Evolutionary conservation across 30 jellyfish, hydroid and myxozoan species (phyloP).

Genomic region (Mastigias papua): DNA sequence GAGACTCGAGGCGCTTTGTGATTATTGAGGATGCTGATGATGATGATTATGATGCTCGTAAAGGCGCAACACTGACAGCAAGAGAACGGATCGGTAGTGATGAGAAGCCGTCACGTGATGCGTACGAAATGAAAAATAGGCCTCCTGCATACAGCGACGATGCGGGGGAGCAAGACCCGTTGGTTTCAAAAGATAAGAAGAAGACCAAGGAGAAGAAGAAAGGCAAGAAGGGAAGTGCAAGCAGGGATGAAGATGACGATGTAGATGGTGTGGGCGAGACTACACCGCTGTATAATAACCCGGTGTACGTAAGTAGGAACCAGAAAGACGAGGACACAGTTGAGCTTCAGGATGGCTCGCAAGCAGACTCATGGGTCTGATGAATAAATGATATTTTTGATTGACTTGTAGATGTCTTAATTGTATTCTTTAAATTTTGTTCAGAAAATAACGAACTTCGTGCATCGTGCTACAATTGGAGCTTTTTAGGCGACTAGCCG

Average conservation of each 20-base stretch:
- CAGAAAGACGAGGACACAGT: slow-evolving; percentile 47
- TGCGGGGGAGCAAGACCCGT: slow-evolving; percentile 79
- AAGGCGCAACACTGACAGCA: slow-evolving; percentile 32
- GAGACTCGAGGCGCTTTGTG: slow-evolving; percentile 91
- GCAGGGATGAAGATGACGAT: slow-evolving; percentile 58
- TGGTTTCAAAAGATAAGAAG: slow-evolving; percentile 62
- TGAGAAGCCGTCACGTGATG: slow-evolving; percentile 40
- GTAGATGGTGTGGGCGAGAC: slow-evolving; percentile 65
- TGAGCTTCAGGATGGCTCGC: slow-evolving; percentile 56
- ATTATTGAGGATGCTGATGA: slow-evolving; percentile 74
- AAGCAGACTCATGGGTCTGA: slow-evolving; percentile 79
- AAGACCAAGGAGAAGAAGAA: slow-evolving; percentile 63
- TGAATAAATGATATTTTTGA: not conserved
- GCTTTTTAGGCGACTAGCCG: not conserved
- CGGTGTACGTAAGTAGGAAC: slow-evolving; percentile 44
- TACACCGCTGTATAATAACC: slow-evolving; percentile 67
- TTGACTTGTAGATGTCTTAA: slow-evolving; percentile 40
- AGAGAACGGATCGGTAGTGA: slow-evolving; percentile 31
- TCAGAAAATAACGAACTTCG: slow-evolving; percentile 12
- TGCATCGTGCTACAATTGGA: slow-evolving; percentile 35
- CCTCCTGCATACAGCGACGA: slow-evolving; percentile 59
- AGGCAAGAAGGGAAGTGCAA: slow-evolving; percentile 43
- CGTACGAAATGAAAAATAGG: slow-evolving; percentile 63
- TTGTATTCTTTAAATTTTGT: slow-evolving; percentile 15
- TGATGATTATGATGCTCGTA: slow-evolving; percentile 36